Base-by-base conservation (phyloP, 2,113 vertebrate species). In the Odontophorus gujanensis region DNA sequence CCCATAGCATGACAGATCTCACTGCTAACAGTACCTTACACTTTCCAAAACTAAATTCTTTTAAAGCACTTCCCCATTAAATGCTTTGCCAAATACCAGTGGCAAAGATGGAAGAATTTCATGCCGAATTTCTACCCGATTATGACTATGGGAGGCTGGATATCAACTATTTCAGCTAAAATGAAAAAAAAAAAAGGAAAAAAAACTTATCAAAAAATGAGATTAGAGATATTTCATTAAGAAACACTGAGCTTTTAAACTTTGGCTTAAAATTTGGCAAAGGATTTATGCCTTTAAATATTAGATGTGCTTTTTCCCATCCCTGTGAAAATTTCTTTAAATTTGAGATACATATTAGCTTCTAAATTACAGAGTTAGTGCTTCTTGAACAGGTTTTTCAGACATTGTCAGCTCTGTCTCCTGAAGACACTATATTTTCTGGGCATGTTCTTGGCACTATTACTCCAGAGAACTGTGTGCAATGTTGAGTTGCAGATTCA, bases 81-180 rank as follows among this genome's bases (percentile, higher is more conserved):
- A 75, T 63, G 32, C 30, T 87, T 43, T 91, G 51, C 57, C 17
- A 73, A 94, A 78, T 36, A n/a, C 38, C 53, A 87, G 72, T 20
- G 36, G 62, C 62, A 55, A 47, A 53, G 66, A 92, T 71, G 73
- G 68, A 91, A 78, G 61, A 67, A 75, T 89, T 94, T 87, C 42
- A 63, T 67, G 74, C 74, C 74, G 92, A 89, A 84, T 89, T 9
- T 84, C 78, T 89, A 72, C 90, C 81, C 91, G 81, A 59, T 74
- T n/a, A 63, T 9, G 30, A 38, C 25, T 95, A 78, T 18, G 24
- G 47, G 51, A 48, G 34, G 13, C n/a, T 53, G 13, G 32, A 40
- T 28, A 62, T 84, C 77, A 78, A 42, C 36, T 84, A 28, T 59
- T 89, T 67, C 78, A 91, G 51, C 55, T 81, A 67, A 91, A 75